phyloP scores from a whole-genome alignment of 1,140 invertebrate species.

The Diorhabda elongata region DNA sequence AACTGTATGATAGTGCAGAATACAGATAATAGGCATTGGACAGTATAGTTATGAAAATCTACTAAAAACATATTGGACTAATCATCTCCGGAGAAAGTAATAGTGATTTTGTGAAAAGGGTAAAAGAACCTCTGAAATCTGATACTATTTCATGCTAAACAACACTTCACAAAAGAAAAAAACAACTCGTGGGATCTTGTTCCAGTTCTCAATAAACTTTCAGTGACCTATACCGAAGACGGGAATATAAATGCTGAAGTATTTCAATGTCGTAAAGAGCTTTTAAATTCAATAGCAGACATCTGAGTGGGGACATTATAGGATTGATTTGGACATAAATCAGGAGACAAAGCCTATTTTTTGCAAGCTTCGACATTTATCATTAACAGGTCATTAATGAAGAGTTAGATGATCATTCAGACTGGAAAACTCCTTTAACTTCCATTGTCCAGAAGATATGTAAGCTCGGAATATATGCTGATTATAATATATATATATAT shows the following conservation, averaged over 20 bases:
- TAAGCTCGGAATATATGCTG: too few relatives aligned
- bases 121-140: slow-evolving; percentile 16
- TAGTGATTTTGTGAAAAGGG: slow-evolving; percentile 20
- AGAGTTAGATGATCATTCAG: too few relatives aligned
- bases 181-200: slow-evolving; percentile 58
- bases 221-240: slow-evolving; percentile 50
- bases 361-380: too few relatives aligned
- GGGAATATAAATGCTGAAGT: slow-evolving; percentile 51
- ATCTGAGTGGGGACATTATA: slow-evolving; percentile 34
- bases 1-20: too few relatives aligned
- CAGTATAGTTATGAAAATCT: too few relatives aligned
- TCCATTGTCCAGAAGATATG: too few relatives aligned
- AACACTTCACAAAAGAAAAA: slow-evolving; percentile 47
- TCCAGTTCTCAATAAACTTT: slow-evolving; percentile 50
- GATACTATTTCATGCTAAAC: slow-evolving; percentile 44
- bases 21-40: too few relatives aligned
- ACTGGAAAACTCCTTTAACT: too few relatives aligned
- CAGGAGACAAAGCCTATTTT: too few relatives aligned
- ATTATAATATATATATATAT: too few relatives aligned
- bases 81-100: slow-evolving; percentile 10
- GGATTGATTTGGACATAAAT: too few relatives aligned
- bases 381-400: too few relatives aligned
- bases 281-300: slow-evolving; percentile 58
- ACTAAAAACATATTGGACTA: not conserved
- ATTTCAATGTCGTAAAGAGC: slow-evolving; percentile 57